Percentiles rank a stretch among this genome's conserved stretches.
Conservation (phyloP, 2,113 vertebrate species). For the Synodontis membranacea region DNA sequence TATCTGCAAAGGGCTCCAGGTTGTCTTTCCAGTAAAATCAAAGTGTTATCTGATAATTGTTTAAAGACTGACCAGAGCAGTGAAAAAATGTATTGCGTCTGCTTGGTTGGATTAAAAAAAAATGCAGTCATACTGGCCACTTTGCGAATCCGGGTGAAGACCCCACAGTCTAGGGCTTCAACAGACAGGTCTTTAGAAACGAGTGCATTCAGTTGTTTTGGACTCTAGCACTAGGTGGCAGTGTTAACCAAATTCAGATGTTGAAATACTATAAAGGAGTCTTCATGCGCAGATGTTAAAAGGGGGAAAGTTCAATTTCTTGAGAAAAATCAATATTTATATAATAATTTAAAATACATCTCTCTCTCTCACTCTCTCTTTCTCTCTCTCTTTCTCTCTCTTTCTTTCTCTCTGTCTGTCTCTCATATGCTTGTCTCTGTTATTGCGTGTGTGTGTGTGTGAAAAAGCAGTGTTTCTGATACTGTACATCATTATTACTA, state of each 20-base stretch:
- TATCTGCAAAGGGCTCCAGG: not conserved
- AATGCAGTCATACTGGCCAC: not conserved
- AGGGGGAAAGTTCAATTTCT: not conserved
- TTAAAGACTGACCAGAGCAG: not conserved
- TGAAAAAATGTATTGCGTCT: not conserved
- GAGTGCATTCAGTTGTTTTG: not conserved
- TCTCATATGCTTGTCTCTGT: no score
- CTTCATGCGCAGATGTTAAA: not conserved
- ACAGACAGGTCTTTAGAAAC: not conserved
- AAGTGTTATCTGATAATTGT: no score
- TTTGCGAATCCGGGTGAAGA: not conserved
- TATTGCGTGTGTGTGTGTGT: no score
- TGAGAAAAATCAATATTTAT: not conserved
- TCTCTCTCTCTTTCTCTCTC: no score
- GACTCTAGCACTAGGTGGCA: constrained; percentile 59
- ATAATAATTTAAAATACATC: not conserved
- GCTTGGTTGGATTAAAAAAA: not conserved
- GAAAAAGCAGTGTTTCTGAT: no score
- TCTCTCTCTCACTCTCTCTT: no score
- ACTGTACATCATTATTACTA: no score
- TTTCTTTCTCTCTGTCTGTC: no score
- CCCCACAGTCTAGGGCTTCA: not conserved
- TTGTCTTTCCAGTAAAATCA: not conserved
- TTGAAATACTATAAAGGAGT: not conserved
- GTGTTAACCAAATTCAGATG: constrained; percentile 25